phyloP scores from a whole-genome alignment of 2,888 invertebrate species.

The Ferdinandea cuprea region DNA sequence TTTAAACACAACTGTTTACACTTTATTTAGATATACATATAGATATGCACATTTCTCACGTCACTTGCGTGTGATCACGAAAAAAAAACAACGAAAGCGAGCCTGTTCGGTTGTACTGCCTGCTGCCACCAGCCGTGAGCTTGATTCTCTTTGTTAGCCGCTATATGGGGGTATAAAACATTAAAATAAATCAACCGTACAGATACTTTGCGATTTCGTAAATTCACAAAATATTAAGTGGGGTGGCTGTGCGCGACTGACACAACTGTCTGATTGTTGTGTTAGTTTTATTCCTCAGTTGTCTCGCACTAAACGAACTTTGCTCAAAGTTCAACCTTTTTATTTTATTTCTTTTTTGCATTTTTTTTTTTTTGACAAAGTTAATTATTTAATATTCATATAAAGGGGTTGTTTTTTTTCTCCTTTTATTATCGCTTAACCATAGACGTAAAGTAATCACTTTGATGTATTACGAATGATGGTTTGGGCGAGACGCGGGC shows the following conservation, averaged over 20 bases:
- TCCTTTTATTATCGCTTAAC: constrained; percentile 46
- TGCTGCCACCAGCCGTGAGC: constrained; percentile 62
- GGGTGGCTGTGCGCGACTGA: constrained; percentile 40
- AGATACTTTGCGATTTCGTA: constrained; percentile 60
- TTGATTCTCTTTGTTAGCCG: constrained; percentile 67
- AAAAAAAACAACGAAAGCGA: constrained; percentile 46
- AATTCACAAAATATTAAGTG: constrained; percentile 46
- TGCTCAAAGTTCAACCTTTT: constrained; percentile 54
- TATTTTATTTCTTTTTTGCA: constrained; percentile 15
- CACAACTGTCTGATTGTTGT: constrained; percentile 37
- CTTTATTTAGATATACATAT: constrained; percentile 26
- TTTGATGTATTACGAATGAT: constrained; percentile 67
- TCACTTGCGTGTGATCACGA: constrained; percentile 72
- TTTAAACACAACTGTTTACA: constrained; percentile 50
- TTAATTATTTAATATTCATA: constrained; percentile 71
- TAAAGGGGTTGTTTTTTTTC: constrained; percentile 63
- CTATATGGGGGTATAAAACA: constrained; percentile 55
- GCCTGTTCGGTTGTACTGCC: constrained; percentile 41
- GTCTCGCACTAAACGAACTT: constrained; percentile 40
- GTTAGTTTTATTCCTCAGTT: constrained; percentile 40
- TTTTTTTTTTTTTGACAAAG: constrained; percentile 43
- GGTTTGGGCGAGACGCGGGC: not conserved
- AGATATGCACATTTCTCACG: constrained; percentile 60
- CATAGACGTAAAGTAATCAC: constrained; percentile 59
- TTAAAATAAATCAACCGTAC: constrained; percentile 72